Conservation (phyloP, 53 echinoderm and acorn worm genomes). For the Holothuria leucospilota region DNA sequence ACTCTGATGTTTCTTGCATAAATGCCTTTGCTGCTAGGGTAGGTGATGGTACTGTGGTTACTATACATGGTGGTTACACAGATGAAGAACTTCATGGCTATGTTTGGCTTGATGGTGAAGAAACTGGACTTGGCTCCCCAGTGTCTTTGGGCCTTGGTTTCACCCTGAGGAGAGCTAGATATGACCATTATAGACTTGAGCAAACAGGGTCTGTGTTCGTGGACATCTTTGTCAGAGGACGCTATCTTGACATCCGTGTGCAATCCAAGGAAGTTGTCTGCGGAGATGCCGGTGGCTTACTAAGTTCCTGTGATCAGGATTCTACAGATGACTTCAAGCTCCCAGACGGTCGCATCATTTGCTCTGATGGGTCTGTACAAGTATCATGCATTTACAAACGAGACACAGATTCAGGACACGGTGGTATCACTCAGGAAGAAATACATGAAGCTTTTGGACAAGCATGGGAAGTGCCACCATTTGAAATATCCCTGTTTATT, state of each 20-base stretch:
- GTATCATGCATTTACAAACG: not conserved
- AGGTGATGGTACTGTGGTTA: conserved; percentile 42
- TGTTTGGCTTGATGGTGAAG: conserved; percentile 69
- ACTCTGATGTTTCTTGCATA: conserved; percentile 70
- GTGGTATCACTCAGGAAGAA: conserved; percentile 59
- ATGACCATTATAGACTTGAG: conserved; percentile 72
- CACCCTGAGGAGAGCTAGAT: conserved; percentile 60
- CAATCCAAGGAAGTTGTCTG: conserved; percentile 34
- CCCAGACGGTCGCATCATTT: conserved; percentile 56
- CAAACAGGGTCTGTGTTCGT: conserved; percentile 49
- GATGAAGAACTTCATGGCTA: conserved; percentile 69
- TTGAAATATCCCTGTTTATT: conserved; percentile 53
- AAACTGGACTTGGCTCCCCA: conserved; percentile 15
- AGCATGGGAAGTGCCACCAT: conserved; percentile 63
- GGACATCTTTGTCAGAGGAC: conserved; percentile 69
- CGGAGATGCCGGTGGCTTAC: conserved; percentile 60
- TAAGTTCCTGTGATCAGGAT: conserved; percentile 76
- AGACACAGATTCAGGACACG: not conserved
- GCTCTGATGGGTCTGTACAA: conserved; percentile 6
- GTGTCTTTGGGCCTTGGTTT: conserved; percentile 30
- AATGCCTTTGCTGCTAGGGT: conserved; percentile 74
- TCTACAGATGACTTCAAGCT: conserved; percentile 73
- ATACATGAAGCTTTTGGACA: conserved; percentile 78
- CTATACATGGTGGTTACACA: conserved; percentile 79
- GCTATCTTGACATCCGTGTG: conserved; percentile 70